Evolutionary conservation across 2,888 invertebrate genomes (phyloP).

Genomic region (Plemyria rubiginata): DNA sequence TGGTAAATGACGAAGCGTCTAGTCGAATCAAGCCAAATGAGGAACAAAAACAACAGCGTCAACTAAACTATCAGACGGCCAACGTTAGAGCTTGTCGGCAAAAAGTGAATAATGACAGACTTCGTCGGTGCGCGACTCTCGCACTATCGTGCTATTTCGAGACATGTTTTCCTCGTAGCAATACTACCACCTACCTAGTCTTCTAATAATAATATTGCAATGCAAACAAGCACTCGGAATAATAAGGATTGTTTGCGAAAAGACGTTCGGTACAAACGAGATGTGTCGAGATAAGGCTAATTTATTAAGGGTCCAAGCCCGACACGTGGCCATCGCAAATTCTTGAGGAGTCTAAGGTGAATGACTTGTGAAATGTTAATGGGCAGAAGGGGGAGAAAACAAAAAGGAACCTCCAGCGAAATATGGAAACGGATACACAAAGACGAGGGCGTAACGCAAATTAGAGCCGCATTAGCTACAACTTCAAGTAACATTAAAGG

Average conservation of each 20-base stretch:
- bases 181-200: slow-evolving; percentile 59
- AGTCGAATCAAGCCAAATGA: slow-evolving; percentile 57
- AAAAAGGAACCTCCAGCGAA: slow-evolving; percentile 50
- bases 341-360: slow-evolving; percentile 57
- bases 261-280: slow-evolving; percentile 45
- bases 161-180: slow-evolving; percentile 75
- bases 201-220: slow-evolving; percentile 60
- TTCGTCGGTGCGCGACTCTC: slow-evolving; percentile 53
- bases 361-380: slow-evolving; percentile 61
- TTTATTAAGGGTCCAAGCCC: slow-evolving; percentile 43
- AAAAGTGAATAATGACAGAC: slow-evolving; percentile 74
- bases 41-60: slow-evolving; percentile 66
- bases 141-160: slow-evolving; percentile 75
- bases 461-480: slow-evolving; percentile 60
- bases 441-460: slow-evolving; percentile 55
- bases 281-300: slow-evolving; percentile 45
- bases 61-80: slow-evolving; percentile 58
- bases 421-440: slow-evolving; percentile 51
- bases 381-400: slow-evolving; percentile 47
- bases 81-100: slow-evolving; percentile 52
- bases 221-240: slow-evolving; percentile 51
- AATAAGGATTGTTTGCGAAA: slow-evolving; percentile 57
- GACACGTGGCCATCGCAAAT: slow-evolving; percentile 56
- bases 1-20: slow-evolving; percentile 70
- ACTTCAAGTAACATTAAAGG: slow-evolving; percentile 62